Percentiles rank a stretch among this genome's conserved stretches.
These are phyloP conservation scores for Heliopora coerulea DNA, from an alignment of 92 coral and sea anemone genomes.

Conservation along the genomic window DNA sequence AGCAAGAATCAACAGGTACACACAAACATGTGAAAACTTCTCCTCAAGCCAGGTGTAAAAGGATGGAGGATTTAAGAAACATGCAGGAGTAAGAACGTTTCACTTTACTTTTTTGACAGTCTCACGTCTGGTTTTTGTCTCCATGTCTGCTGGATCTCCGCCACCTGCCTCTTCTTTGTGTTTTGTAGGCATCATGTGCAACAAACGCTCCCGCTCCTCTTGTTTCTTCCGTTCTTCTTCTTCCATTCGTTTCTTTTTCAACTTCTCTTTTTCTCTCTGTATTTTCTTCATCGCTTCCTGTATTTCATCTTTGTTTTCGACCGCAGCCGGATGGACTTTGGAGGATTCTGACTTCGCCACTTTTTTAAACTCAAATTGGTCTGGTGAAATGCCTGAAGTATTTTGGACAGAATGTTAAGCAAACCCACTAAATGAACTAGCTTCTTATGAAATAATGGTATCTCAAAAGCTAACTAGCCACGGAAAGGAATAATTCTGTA, in stretches of 20 bases:
- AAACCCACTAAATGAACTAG: no score
- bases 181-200: constrained; percentile 22
- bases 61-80: no score
- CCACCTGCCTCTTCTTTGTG: constrained; percentile 43
- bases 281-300: constrained; percentile 68
- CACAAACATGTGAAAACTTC: no score
- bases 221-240: constrained; percentile 64
- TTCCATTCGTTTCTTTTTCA: constrained; percentile 58
- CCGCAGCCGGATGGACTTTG: not conserved
- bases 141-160: constrained; percentile 76
- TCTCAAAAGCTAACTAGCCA: no score
- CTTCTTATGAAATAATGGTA: no score
- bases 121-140: constrained; percentile 68
- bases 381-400: not conserved
- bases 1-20: no score
- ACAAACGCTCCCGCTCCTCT: constrained; percentile 53
- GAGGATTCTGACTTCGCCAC: no score
- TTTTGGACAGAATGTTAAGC: no score
- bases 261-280: constrained; percentile 79
- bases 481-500: no score
- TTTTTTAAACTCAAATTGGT: no score
- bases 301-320: constrained; percentile 31
- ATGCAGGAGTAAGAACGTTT: no score
- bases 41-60: no score
- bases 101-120: constrained; percentile 66